These are phyloP conservation scores for Eulacestoma nigropectus DNA, from an alignment of 2,113 vertebrate genomes.

Conservation along the genomic window DNA sequence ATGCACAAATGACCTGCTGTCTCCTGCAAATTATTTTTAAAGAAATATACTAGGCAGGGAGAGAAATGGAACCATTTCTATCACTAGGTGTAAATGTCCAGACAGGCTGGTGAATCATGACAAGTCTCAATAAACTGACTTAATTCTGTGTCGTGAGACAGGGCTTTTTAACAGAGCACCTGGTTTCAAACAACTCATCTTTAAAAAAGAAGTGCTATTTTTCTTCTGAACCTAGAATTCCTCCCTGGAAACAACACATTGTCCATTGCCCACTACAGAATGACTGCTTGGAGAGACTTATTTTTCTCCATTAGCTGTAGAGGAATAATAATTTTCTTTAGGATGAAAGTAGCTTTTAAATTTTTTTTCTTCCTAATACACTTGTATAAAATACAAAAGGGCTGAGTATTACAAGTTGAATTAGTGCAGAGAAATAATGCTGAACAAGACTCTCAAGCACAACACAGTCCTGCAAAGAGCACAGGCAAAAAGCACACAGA, in stretches of 20 bases:
- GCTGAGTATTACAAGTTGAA: neutral
- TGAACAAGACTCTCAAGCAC: neutral
- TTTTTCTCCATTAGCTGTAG: neutral
- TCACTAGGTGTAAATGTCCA: neutral
- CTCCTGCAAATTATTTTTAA: neutral
- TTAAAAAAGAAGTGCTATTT: neutral
- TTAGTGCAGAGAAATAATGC: neutral
- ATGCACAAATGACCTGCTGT: neutral
- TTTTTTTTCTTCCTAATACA: neutral
- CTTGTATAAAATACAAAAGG: neutral
- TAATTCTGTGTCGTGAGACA: neutral
- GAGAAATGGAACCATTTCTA: neutral
- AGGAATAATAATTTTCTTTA: neutral
- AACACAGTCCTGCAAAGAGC: neutral
- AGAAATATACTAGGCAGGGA: neutral
- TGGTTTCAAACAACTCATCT: neutral
- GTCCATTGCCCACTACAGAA: neutral
- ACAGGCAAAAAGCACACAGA: neutral
- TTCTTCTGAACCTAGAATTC: neutral
- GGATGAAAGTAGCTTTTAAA: rapidly evolving
- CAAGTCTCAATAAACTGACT: neutral
- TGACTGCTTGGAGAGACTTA: neutral
- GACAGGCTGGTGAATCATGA: neutral
- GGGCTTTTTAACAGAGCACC: neutral
- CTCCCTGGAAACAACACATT: neutral